Base-by-base conservation (phyloP, 2,888 invertebrate species). In the Campaea margaritaria region DNA sequence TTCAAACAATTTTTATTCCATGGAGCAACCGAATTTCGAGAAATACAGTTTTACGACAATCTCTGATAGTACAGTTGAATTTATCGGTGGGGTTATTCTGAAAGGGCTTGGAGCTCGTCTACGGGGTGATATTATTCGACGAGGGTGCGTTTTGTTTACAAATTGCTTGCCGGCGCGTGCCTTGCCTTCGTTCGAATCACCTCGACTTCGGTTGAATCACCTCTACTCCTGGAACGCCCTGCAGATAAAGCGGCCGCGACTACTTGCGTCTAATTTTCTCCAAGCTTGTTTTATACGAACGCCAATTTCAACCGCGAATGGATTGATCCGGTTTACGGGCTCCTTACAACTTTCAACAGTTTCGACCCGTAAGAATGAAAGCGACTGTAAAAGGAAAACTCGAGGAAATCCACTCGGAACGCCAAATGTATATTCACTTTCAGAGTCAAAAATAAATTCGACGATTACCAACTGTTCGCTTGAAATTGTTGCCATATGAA, bases 71-170 rank as follows among this genome's bases (percentile, higher is more conserved):
- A 77, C 76, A 76, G 81, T 84, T 75, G 81, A 85, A 85, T 89
- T 88, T 87, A 88, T 87, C 75, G 80, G 75, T 71, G 65, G 75
- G 78, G 79, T 78, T 73, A 74, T 74, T 74, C 79, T 79, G 79
- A 82, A 86, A 81, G 79, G 82, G 82, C 80, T 78, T 70, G 74
- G 78, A 75, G 78, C 79, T 81, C 72, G 78, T 71, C 70, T 76
- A 73, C 74, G 70, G 79, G 75, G 76, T 78, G 77, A 83, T 87
- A 85, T 87, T 84, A 85, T 87, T 86, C 81, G 80, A 79, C 70
- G 73, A 79, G 84, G 86, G 82, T 87, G 81, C 84, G 88, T 86
- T 89, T 91, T 90, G 90, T 89, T 85, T 90, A 88, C 89, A 90
- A 91, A 91, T 91, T 88, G 87, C 80, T 82, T 75, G 78, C 74